These are phyloP conservation scores for Cyclura pinguis DNA, from an alignment of 2,797 vertebrate species.

Conservation along the genomic window DNA sequence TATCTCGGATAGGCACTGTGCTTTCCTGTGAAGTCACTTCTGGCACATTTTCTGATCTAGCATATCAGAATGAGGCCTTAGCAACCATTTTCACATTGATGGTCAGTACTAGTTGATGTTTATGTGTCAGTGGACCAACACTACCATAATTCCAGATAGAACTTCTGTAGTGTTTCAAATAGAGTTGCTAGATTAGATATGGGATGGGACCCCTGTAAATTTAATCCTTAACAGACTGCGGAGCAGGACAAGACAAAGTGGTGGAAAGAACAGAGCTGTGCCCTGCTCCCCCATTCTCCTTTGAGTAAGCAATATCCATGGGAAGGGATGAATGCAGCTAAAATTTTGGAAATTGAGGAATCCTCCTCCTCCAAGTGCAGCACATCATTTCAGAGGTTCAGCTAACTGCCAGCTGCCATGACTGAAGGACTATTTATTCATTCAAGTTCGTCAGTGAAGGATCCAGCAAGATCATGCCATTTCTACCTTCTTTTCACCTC, in stretches of 20 bases:
- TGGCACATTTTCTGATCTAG: background rate
- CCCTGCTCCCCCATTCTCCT: no score
- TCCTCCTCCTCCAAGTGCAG: background rate
- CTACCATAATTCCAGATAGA: background rate
- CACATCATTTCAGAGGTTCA: background rate
- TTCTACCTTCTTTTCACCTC: background rate
- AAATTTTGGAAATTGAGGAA: no score
- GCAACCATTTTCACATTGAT: background rate
- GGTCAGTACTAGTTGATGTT: no score
- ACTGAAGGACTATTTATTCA: background rate
- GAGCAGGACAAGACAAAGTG: no score
- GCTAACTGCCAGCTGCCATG: background rate
- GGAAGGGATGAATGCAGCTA: no score
- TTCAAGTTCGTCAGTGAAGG: background rate
- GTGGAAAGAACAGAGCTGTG: no score
- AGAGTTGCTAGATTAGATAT: no score
- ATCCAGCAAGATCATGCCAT: background rate
- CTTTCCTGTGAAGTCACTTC: background rate
- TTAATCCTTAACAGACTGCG: no score
- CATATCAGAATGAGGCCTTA: no score
- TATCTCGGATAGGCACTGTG: background rate
- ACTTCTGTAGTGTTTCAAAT: background rate
- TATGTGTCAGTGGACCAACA: background rate
- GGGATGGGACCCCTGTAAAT: no score
- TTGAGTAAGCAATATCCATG: no score